A percentile compares a stretch with the other conserved stretches of the same genome.
phyloP scores from a whole-genome alignment of 2,888 invertebrate genomes.

The Liposcelis brunnea region DNA sequence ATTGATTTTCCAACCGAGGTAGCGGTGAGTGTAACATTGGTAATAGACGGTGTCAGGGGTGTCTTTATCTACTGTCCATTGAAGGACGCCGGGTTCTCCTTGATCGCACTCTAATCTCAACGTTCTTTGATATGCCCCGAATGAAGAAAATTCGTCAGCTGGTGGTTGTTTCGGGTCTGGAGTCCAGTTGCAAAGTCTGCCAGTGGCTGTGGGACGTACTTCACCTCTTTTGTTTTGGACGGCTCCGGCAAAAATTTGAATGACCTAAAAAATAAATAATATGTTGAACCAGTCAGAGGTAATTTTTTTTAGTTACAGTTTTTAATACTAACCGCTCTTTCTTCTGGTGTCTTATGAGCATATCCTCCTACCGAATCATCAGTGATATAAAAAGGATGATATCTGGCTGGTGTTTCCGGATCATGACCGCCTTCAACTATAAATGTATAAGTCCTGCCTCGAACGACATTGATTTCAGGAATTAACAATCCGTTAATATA shows the following conservation, averaged over 20 bases:
- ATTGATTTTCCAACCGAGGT: constrained; percentile 90
- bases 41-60: constrained; percentile 85
- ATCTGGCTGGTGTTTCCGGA: constrained; percentile 58
- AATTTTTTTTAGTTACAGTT: neutral
- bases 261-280: constrained; percentile 33
- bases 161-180: constrained; percentile 51
- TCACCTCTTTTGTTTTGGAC: constrained; percentile 49
- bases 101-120: constrained; percentile 66
- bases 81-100: constrained; percentile 68
- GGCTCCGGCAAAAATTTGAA: constrained; percentile 69
- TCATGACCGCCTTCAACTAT: constrained; percentile 74
- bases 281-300: neutral
- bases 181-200: constrained; percentile 77
- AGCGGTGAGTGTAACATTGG: constrained; percentile 82
- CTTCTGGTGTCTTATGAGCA: constrained; percentile 62
- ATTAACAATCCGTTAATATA: constrained; percentile 86
- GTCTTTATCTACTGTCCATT: constrained; percentile 70
- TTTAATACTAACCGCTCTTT: constrained; percentile 46
- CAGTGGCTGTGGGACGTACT: constrained; percentile 55
- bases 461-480: constrained; percentile 76
- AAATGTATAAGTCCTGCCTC: constrained; percentile 75
- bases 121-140: constrained; percentile 77
- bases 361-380: constrained; percentile 85
- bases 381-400: constrained; percentile 87
- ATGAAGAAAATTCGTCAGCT: constrained; percentile 69